Evolutionary conservation across 2,888 invertebrate genomes (phyloP).

Genomic region (Lepas anatifera): DNA sequence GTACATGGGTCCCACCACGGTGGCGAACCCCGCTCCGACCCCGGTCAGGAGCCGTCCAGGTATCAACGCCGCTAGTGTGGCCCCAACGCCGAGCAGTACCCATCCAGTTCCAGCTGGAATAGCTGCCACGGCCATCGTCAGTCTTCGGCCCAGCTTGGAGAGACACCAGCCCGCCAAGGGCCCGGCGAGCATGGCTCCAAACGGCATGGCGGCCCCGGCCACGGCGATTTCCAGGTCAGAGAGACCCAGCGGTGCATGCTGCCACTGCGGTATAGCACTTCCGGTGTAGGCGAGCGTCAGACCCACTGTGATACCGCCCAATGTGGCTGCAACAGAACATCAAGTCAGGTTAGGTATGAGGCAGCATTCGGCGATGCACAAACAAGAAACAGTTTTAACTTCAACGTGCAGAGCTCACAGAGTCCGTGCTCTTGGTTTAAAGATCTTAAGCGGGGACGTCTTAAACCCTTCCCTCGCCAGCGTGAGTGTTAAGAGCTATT

Average conservation of each 20-base stretch:
- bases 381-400: too few relatives aligned
- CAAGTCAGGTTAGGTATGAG: too few relatives aligned
- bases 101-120: constrained; percentile 58
- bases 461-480: too few relatives aligned
- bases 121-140: constrained; percentile 62
- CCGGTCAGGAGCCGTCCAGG: constrained; percentile 27
- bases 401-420: too few relatives aligned
- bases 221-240: not conserved
- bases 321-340: too few relatives aligned
- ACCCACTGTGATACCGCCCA: not conserved
- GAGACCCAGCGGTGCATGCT: not conserved
- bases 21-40: constrained; percentile 32
- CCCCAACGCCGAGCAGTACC: constrained; percentile 43
- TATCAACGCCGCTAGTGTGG: constrained; percentile 13
- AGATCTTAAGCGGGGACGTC: too few relatives aligned
- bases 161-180: constrained; percentile 72
- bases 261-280: not conserved
- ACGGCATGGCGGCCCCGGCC: constrained; percentile 57
- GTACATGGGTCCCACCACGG: constrained; percentile 36
- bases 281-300: not conserved
- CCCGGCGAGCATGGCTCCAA: constrained; percentile 72
- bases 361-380: too few relatives aligned
- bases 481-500: too few relatives aligned
- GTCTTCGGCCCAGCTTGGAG: constrained; percentile 64
- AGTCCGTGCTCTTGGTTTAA: too few relatives aligned